These are phyloP conservation scores for Gobio gobio DNA, from an alignment of 2,113 vertebrate genomes.

Conservation along the genomic window DNA sequence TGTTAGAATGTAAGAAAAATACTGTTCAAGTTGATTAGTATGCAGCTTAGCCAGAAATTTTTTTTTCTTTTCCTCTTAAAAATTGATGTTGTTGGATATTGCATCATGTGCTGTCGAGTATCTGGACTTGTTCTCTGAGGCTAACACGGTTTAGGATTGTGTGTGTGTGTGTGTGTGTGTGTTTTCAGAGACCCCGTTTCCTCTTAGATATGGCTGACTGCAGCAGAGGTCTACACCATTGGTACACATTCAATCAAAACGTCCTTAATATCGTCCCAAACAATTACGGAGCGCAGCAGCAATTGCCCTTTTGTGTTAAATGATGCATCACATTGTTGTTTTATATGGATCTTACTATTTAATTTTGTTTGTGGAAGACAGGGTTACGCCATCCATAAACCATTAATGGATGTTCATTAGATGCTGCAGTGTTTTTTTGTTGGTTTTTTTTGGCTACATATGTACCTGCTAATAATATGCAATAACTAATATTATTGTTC, in stretches of 20 bases:
- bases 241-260: slow-evolving; percentile 1
- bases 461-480: not conserved
- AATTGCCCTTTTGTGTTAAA: slow-evolving; percentile 20
- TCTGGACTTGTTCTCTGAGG: slow-evolving; percentile 23
- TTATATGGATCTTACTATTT: slow-evolving; percentile 25
- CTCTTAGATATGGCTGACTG: not conserved
- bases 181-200: slow-evolving; percentile 11
- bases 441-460: not conserved
- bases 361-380: slow-evolving; percentile 11
- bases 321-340: slow-evolving; percentile 14
- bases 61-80: not conserved
- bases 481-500: not conserved
- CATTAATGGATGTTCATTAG: not conserved
- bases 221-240: not conserved
- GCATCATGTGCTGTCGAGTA: slow-evolving; percentile 32
- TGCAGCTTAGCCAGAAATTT: not conserved
- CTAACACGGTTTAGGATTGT: not conserved
- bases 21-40: not conserved
- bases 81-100: slow-evolving; percentile 26
- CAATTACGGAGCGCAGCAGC: slow-evolving; percentile 36
- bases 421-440: slow-evolving; percentile 1
- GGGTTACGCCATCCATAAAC: slow-evolving; percentile 4
- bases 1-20: not conserved
- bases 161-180: slow-evolving; percentile 1
- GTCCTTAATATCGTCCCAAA: slow-evolving; percentile 17